Evolutionary conservation across 1,140 invertebrate species (phyloP), one percentile per base, ranked within the genome.

Genomic region (Eumeta japonica): DNA sequence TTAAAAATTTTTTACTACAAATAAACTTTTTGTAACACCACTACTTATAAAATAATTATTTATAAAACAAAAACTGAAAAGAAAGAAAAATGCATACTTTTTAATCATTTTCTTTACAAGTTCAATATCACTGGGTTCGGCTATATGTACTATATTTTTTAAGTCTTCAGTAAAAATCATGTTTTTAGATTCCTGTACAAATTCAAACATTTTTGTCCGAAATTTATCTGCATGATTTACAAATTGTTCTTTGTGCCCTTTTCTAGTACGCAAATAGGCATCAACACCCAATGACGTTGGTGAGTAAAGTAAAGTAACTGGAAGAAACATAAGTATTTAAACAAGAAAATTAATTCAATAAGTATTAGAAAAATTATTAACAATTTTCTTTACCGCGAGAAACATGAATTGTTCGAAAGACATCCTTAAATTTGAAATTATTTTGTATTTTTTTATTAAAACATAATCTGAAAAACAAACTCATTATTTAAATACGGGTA

Each of bases 121-220:
- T 1, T 82, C 52, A 3, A 88, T 43, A 60, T 92, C 87, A 30
- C 79, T 70, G 27, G 78, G 76, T 33, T 85, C 77, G 10, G 79
- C 75, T 17, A 91, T 59, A 57, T 90, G 83, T 5, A 88, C 57
- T 79, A 91, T 86, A 55, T 88, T 87, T 59, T 91, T 91, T 3
- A 92, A 66, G 70, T 92, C 90, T 71, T 91, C 89, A 4, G 88
- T 90, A 50, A 91, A 92, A 44, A 92, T 80, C 75, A 89, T 81
- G 43, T 78, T 81, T 31, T 80, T 75, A 0, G 79, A 56, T 7
- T 78, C 52, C 0, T 52, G 42, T 4, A 80, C 55, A 62, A 81
- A 84, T 28, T 83, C 79, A 10, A 41, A 55, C 86, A 90, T 89
- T 75, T 87, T 86, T 0, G 45, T 29, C 33, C 76, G 77, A 56